Percentiles rank a stretch among this genome's conserved stretches.
These are phyloP conservation scores for Gambusia holbrooki DNA, from an alignment of 2,113 vertebrate genomes.

Conservation along the genomic window DNA sequence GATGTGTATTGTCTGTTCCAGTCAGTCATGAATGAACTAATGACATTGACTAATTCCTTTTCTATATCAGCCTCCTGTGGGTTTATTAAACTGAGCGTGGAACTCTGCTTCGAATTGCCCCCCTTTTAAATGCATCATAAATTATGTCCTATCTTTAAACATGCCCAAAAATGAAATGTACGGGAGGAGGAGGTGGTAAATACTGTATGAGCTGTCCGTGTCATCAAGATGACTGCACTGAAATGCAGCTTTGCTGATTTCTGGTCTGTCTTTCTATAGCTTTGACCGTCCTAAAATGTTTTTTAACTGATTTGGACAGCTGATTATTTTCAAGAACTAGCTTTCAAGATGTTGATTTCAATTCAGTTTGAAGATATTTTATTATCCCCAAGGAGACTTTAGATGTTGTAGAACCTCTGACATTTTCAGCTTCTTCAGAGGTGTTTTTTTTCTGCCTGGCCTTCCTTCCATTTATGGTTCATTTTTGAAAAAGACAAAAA, in stretches of 20 bases:
- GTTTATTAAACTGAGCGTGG: slow-evolving; percentile 71
- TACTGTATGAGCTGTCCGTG: slow-evolving; percentile 53
- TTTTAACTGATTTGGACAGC: neutral
- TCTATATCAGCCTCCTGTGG: slow-evolving; percentile 48
- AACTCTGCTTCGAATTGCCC: slow-evolving; percentile 61
- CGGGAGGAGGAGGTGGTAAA: slow-evolving; percentile 65
- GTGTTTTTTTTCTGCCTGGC: too few relatives aligned
- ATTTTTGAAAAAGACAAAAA: too few relatives aligned
- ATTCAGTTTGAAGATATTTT: too few relatives aligned
- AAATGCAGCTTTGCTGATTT: slow-evolving; percentile 8
- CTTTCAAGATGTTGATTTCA: too few relatives aligned
- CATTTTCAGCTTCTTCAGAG: too few relatives aligned
- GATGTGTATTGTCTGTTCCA: slow-evolving; percentile 41
- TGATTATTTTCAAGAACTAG: neutral
- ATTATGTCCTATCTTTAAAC: slow-evolving; percentile 72
- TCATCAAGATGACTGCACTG: slow-evolving; percentile 64
- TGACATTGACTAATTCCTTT: slow-evolving; percentile 65
- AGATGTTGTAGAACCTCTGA: too few relatives aligned
- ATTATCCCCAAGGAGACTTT: too few relatives aligned
- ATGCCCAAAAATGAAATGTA: slow-evolving; percentile 68
- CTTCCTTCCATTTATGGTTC: too few relatives aligned
- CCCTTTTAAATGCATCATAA: slow-evolving; percentile 75
- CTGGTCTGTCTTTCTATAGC: neutral
- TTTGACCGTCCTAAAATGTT: neutral
- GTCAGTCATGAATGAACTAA: slow-evolving; percentile 50